These are phyloP conservation scores for Hylaeus anthracinus DNA, from an alignment of 1,140 invertebrate genomes.

Conservation along the genomic window DNA sequence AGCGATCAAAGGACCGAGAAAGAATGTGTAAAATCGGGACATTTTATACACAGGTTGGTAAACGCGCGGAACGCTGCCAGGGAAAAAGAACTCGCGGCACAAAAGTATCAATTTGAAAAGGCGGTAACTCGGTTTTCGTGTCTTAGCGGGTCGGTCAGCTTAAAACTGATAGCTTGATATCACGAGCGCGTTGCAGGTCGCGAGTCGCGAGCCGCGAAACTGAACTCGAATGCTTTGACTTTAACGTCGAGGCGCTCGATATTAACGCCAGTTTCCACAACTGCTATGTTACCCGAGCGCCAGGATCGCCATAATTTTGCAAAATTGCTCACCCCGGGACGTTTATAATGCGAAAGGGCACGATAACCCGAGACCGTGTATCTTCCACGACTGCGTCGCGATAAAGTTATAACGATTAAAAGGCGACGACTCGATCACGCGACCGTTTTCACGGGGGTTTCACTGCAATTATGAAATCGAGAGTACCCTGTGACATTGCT, in stretches of 20 bases:
- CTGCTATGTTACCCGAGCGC: conserved; percentile 32
- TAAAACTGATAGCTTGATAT: conserved; percentile 61
- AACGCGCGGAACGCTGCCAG: conserved; percentile 13
- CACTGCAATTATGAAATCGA: conserved; percentile 39
- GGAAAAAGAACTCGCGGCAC: background rate
- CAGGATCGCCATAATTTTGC: conserved; percentile 59
- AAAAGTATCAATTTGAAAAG: conserved; percentile 29
- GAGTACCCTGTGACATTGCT: background rate
- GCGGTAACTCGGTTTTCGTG: conserved; percentile 24
- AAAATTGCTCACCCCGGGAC: conserved; percentile 56
- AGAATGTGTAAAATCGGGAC: background rate
- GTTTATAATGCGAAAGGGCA: conserved; percentile 55
- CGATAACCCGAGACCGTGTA: conserved; percentile 44
- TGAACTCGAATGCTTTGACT: background rate
- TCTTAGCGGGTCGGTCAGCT: conserved; percentile 50
- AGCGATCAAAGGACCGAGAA: background rate
- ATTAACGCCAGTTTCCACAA: conserved; percentile 58
- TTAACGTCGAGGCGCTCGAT: conserved; percentile 55
- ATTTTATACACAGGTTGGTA: background rate
- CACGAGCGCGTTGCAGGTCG: background rate
- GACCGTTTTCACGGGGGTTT: background rate
- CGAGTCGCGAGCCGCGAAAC: background rate
- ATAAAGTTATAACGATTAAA: conserved; percentile 53
- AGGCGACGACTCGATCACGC: conserved; percentile 51
- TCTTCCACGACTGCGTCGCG: conserved; percentile 14